These are phyloP conservation scores for Gastrophryne carolinensis DNA, from an alignment of 2,797 vertebrate species.

Conservation along the genomic window DNA sequence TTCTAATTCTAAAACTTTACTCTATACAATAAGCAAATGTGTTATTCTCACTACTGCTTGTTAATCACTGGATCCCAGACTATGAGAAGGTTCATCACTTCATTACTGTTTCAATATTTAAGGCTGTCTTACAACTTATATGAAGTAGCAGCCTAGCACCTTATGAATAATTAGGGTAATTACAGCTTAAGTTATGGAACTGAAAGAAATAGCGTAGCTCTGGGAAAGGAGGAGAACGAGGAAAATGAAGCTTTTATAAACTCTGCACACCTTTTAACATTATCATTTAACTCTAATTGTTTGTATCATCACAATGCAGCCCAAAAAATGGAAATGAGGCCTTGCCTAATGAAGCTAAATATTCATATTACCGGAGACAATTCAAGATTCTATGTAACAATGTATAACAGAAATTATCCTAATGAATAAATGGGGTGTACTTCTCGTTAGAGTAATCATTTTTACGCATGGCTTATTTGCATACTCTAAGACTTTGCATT, in stretches of 20 bases:
- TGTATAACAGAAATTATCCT: constrained; percentile 49
- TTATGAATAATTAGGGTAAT: constrained; percentile 35
- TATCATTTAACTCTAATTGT: constrained; percentile 52
- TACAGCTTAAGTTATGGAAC: constrained; percentile 4
- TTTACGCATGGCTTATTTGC: constrained; percentile 40
- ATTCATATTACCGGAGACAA: constrained; percentile 47
- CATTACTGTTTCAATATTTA: constrained; percentile 23
- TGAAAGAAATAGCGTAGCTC: neutral
- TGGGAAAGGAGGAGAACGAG: neutral
- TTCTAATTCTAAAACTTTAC: no score
- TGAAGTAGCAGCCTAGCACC: neutral
- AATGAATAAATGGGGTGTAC: constrained; percentile 51
- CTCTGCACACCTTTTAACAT: constrained; percentile 47
- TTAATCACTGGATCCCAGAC: no score
- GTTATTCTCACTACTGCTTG: no score
- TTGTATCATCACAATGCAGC: constrained; percentile 51
- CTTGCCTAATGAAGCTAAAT: constrained; percentile 50
- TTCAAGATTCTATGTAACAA: constrained; percentile 48
- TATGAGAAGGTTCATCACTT: neutral
- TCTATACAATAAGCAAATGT: no score
- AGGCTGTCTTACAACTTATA: neutral
- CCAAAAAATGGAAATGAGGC: constrained; percentile 46
- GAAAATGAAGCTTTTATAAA: constrained; percentile 39
- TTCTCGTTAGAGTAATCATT: constrained; percentile 46
- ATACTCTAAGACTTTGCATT: constrained; percentile 36